Evolutionary conservation across 1,140 invertebrate genomes (phyloP).

Genomic region (Meteorus sp.): DNA sequence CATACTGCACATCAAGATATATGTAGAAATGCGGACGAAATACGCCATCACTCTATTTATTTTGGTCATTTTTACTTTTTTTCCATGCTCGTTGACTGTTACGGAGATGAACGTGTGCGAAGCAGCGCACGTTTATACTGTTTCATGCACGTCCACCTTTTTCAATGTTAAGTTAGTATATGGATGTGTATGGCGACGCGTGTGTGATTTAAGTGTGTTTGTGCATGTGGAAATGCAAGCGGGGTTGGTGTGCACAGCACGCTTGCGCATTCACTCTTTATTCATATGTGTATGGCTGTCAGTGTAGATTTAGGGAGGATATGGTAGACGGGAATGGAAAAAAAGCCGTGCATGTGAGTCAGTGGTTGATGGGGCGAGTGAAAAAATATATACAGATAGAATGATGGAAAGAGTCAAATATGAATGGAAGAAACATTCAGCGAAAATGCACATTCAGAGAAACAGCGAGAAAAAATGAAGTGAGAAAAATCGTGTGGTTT

Average conservation of each 20-base stretch:
- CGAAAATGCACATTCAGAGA: not conserved
- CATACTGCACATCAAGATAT: no score
- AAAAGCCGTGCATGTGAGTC: no score
- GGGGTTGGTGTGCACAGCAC: no score
- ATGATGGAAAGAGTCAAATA: not conserved
- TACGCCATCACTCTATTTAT: slow-evolving; percentile 6
- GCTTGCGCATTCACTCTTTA: no score
- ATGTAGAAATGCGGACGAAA: slow-evolving; percentile 21
- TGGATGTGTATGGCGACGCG: not conserved
- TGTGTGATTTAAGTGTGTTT: no score
- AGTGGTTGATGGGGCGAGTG: no score
- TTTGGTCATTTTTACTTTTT: no score
- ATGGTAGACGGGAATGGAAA: no score
- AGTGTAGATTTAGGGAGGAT: no score
- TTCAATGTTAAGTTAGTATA: not conserved
- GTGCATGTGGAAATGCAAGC: no score
- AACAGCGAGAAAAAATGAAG: not conserved
- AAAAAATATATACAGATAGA: not conserved
- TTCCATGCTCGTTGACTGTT: not conserved
- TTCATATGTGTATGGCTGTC: not conserved
- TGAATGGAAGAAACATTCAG: not conserved
- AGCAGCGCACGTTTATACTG: slow-evolving; percentile 1
- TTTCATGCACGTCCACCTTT: not conserved
- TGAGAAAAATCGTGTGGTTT: slow-evolving; percentile 18
- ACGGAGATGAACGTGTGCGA: slow-evolving; percentile 11